These are phyloP conservation scores for Mamestra configurata DNA, from an alignment of 1,140 invertebrate species.

Conservation along the genomic window DNA sequence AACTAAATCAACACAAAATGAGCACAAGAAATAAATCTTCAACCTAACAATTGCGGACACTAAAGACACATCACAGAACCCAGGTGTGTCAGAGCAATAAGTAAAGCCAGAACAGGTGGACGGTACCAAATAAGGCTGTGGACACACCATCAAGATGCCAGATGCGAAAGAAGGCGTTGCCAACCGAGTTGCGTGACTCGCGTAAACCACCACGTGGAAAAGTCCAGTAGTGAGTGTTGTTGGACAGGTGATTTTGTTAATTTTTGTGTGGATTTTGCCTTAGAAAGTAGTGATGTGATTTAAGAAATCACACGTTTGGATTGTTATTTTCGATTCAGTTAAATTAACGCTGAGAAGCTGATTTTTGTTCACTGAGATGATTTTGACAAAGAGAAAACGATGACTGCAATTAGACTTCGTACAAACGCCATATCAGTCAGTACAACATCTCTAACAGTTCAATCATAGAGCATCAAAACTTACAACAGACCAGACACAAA, in stretches of 20 bases:
- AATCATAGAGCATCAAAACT: neutral
- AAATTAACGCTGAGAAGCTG: too few species aligned
- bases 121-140: slow-evolving; percentile 37
- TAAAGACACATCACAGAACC: neutral
- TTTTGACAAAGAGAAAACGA: too few species aligned
- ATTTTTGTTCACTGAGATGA: too few species aligned
- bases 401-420: neutral
- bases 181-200: slow-evolving; percentile 17
- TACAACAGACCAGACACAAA: slow-evolving; percentile 1
- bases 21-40: neutral
- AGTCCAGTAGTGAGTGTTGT: neutral
- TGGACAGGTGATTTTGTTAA: neutral
- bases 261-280: neutral
- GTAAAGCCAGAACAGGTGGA: slow-evolving; percentile 36
- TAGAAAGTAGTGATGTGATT: neutral
- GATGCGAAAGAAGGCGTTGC: slow-evolving; percentile 24
- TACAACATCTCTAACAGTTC: neutral
- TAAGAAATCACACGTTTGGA: neutral
- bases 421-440: neutral
- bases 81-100: slow-evolving; percentile 41
- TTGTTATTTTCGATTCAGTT: too few species aligned
- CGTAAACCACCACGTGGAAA: slow-evolving; percentile 39
- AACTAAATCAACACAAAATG: neutral
- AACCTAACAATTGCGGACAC: neutral
- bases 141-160: slow-evolving; percentile 28